Conservation (phyloP, 2,797 vertebrate species). For the Serranus cabrilla region DNA sequence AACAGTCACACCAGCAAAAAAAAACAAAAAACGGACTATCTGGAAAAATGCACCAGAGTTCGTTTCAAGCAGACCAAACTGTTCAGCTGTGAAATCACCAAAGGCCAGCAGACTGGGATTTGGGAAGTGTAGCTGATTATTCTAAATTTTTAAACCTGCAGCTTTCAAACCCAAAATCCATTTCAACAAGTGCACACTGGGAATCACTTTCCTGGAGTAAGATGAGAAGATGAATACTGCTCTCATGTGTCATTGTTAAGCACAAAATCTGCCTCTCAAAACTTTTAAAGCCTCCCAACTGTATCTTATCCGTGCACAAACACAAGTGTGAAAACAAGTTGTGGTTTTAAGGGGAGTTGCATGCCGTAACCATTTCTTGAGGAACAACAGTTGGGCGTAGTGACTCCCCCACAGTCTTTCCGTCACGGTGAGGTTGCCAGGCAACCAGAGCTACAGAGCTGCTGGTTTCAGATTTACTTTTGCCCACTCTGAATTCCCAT, state of each 20-base stretch:
- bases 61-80: too few relatives aligned
- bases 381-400: background rate
- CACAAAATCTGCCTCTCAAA: background rate
- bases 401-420: constrained; percentile 5
- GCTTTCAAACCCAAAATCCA: background rate
- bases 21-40: too few relatives aligned
- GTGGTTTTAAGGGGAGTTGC: background rate
- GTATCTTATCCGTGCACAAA: background rate
- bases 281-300: background rate
- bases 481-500: background rate
- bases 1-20: too few relatives aligned
- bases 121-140: background rate
- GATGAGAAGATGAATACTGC: background rate
- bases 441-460: constrained; percentile 2
- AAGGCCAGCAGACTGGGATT: background rate
- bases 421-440: constrained; percentile 5
- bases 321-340: background rate
- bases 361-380: background rate
- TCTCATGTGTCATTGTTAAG: background rate
- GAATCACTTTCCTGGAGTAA: background rate
- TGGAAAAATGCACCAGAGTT: too few relatives aligned
- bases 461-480: background rate
- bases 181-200: background rate
- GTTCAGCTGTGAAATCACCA: too few relatives aligned
- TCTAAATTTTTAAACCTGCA: constrained; percentile 2